phyloP scores from a whole-genome alignment of 2,113 vertebrate genomes.

The Limanda limanda region DNA sequence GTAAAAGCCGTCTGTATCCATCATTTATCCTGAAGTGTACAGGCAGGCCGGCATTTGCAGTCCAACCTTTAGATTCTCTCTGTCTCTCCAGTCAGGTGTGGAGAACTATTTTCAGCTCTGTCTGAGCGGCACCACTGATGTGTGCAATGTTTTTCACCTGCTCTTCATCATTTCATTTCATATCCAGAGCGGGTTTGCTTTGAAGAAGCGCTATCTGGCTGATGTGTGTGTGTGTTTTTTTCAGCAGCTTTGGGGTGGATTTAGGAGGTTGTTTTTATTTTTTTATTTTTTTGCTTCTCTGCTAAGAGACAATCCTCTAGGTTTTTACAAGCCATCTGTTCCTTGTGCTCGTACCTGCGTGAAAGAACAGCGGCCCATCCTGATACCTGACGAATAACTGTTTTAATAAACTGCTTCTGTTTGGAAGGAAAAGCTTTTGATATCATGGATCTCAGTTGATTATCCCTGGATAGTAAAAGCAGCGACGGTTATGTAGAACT shows the following conservation, averaged over 20 bases:
- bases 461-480: neutral
- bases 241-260: slow-evolving; percentile 58
- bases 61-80: slow-evolving; percentile 61
- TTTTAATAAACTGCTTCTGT: slow-evolving; percentile 24
- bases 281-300: slow-evolving; percentile 16
- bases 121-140: slow-evolving; percentile 74
- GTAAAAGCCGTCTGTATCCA: slow-evolving; percentile 62
- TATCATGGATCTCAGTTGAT: slow-evolving; percentile 27
- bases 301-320: slow-evolving; percentile 47
- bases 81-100: slow-evolving; percentile 66
- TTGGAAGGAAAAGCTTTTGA: slow-evolving; percentile 24
- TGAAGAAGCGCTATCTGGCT: slow-evolving; percentile 61
- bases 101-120: slow-evolving; percentile 70
- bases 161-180: slow-evolving; percentile 79
- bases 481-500: neutral
- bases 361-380: slow-evolving; percentile 41
- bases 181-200: slow-evolving; percentile 70
- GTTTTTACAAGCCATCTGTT: slow-evolving; percentile 49
- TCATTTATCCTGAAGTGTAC: slow-evolving; percentile 60
- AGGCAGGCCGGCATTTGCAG: slow-evolving; percentile 58
- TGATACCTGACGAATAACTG: slow-evolving; percentile 25
- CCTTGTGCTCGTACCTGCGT: slow-evolving; percentile 11
- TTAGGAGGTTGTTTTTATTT: slow-evolving; percentile 59
- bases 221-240: slow-evolving; percentile 59
- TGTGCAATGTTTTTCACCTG: slow-evolving; percentile 76